Evolutionary conservation across 2,797 vertebrate species (phyloP), one percentile per base, ranked within the genome.

Genomic region (Erithacus rubecula): DNA sequence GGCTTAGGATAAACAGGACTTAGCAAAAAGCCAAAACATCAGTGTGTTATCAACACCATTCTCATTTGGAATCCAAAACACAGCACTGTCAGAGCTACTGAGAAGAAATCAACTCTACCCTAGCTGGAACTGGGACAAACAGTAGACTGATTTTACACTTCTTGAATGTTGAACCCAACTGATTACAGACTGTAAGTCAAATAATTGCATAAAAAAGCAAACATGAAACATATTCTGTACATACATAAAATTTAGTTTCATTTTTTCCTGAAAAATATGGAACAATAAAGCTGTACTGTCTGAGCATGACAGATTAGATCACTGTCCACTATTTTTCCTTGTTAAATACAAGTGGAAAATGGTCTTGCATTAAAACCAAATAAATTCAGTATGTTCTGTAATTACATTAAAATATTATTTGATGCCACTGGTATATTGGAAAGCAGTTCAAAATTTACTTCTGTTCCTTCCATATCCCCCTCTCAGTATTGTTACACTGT

Each of bases 171-270:
- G 69, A 81, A 44, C 32, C 19, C 67, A 52, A 39, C 32, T 89
- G 46, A 76, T 51, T 71, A 68, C 24, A 79, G 36, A 78, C 30
- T 10, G 6, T 83, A 82, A 77, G 56, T 72, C 32, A 95, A 90
- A 91, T 63, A 76, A 90, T 13, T 83, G 21, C 36, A 15, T 37
- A 23, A 95, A 94, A 95, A 77, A 74, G 24, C 30, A 93, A 83
- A 71, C 9, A 60, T 32, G 6, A 27, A 64, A 60, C 14, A 44
- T 41, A 70, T 60, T 76, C 39, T 65, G 9, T 69, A n/a, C 16
- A 58, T 21, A 39, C 20, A 5, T 72, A 68, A 43, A 59, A 51
- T 7, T 30, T 11, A 51, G 49, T 51, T 29, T 51, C 16, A 30
- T 29, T 60, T 51, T 75, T 78, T 88, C 43, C 41, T 53, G 19